Evolutionary conservation across 64 coral and sea anemone genomes (phyloP).

Genomic region (Dendrophyllia cribrosa): DNA sequence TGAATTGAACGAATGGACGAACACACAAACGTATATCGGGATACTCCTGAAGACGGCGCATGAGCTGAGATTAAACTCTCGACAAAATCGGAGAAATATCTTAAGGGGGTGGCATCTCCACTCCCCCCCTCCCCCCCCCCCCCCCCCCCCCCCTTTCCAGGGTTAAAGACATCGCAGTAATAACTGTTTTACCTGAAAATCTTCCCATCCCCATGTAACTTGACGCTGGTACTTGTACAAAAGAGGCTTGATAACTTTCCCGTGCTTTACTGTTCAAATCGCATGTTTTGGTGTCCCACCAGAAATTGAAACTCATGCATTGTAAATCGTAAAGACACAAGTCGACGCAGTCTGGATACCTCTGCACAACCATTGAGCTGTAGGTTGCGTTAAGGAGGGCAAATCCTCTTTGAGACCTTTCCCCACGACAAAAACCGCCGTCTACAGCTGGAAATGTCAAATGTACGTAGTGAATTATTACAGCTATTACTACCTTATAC

Average conservation of each 20-base stretch:
- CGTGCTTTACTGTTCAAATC: background rate
- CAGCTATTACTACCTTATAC: no score
- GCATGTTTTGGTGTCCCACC: background rate
- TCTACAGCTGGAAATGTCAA: background rate
- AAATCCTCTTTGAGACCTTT: background rate
- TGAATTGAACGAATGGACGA: no score
- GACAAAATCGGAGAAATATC: no score
- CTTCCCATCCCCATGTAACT: conserved; percentile 12
- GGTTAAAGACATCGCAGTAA: no score
- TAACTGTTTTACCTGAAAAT: background rate
- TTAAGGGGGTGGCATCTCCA: no score
- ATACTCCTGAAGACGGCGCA: no score
- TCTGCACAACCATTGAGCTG: background rate
- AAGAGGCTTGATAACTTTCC: background rate
- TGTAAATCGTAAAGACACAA: background rate
- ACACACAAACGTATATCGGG: no score
- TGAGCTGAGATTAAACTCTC: no score
- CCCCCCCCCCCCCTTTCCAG: no score
- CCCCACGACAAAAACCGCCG: background rate
- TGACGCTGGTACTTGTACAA: background rate
- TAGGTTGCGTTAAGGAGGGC: background rate
- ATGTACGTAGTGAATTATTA: no score
- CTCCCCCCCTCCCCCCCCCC: no score
- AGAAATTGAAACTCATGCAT: conserved; percentile 12
- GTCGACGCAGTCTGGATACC: background rate